Base-by-base conservation (phyloP, 2,888 invertebrate species). In the Scaptomyza flava region DNA sequence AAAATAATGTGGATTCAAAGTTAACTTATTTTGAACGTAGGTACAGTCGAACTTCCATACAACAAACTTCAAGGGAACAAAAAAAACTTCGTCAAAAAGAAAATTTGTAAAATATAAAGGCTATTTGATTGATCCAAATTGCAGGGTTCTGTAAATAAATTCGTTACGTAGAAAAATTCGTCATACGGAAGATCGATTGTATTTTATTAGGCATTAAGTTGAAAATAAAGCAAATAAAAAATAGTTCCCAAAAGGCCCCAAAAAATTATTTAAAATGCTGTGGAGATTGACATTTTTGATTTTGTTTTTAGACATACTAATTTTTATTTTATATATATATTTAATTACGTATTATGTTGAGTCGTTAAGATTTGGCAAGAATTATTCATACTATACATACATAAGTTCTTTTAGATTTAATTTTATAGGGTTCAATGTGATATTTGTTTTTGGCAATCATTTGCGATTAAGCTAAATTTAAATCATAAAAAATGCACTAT, bases 281-380 rank as follows among this genome's bases (percentile, higher is more conserved):
- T 58, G 31, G 7, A n/a, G n/a, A 23, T 17, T 56, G 27, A 27
- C 42, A 12, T 30, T 63, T 71, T 41, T 56, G 36, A 6, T 14
- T 36, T 30, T 8, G 33, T 59, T 75, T 56, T 59, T 56, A 58
- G 69, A 69, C 59, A 66, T 73, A 62, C 75, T 74, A 74, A 56
- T 64, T 59, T 52, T 53, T 52, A 66, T 43, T 61, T 48, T 51
- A 74, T 27, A 6, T 38, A 41, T 87, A 70, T 79, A 76, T 70
- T 85, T 79, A 82, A 76, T 81, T 81, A 81, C 81, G 81, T 81
- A 81, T 87, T 79, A 72, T 70, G 73, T 70, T 79, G 77, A 72
- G 70, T 81, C 17, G 41, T 62, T 70, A 77, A 82, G 64, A 58
- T 69, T 70, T 50, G n/a, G 33, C 60, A 45, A 45, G 67, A 79